Evolutionary conservation across 2,888 invertebrate species (phyloP).

Genomic region (Orthonevra nobilis): DNA sequence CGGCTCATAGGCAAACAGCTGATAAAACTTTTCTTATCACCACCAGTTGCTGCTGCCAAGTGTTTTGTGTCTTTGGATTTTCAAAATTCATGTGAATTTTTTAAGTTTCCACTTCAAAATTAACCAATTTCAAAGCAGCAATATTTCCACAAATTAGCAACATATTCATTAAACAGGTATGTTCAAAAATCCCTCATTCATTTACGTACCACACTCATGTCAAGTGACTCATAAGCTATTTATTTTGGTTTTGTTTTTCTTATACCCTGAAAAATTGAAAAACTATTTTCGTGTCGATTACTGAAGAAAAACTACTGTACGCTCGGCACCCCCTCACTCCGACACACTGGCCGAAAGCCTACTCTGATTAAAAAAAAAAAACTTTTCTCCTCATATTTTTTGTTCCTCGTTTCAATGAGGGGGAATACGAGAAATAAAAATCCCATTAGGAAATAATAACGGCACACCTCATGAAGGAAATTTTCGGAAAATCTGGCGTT

Average conservation of each 20-base stretch:
- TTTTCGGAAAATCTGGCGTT: conserved; percentile 28
- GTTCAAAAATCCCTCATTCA: too few relatives aligned
- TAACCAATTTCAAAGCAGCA: too few relatives aligned
- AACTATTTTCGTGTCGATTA: conserved; percentile 18
- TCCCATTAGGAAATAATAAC: conserved; percentile 57
- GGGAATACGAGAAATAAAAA: conserved; percentile 32
- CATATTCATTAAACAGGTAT: too few relatives aligned
- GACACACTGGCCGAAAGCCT: neutral
- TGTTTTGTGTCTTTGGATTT: too few relatives aligned
- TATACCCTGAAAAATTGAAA: too few relatives aligned
- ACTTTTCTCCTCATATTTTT: conserved; percentile 3
- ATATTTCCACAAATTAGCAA: too few relatives aligned
- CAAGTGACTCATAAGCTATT: too few relatives aligned
- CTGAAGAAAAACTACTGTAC: conserved; percentile 8
- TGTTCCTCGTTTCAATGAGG: conserved; percentile 6
- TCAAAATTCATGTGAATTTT: too few relatives aligned
- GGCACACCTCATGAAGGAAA: conserved; percentile 41
- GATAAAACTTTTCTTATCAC: conserved; percentile 60
- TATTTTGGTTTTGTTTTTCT: too few relatives aligned
- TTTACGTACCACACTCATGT: too few relatives aligned
- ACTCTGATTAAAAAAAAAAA: conserved; percentile 35
- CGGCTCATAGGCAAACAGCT: conserved; percentile 42
- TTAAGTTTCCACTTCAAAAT: too few relatives aligned
- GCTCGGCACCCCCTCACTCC: neutral
- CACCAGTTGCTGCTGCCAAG: conserved; percentile 40